A percentile compares a stretch with the other conserved stretches of the same genome.
Evolutionary conservation across 2,888 invertebrate genomes (phyloP).

Genomic region (Coecobrya sp.): DNA sequence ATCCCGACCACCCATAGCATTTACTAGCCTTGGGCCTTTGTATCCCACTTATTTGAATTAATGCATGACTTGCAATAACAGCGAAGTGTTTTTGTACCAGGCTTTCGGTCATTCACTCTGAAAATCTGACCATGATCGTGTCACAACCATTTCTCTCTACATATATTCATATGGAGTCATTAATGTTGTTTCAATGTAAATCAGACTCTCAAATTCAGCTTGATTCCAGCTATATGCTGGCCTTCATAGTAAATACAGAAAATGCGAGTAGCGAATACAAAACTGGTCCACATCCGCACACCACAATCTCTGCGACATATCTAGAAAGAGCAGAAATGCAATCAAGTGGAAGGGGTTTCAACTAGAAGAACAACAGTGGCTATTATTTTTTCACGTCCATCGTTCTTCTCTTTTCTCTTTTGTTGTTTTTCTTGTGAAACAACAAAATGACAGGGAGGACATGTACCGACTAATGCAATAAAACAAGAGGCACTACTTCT

Average conservation of each 20-base stretch:
- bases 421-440: conserved; percentile 23
- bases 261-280: conserved; percentile 21
- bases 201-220: conserved; percentile 33
- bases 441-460: conserved; percentile 70
- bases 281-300: background rate
- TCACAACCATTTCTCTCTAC: background rate
- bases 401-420: conserved; percentile 39
- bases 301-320: background rate
- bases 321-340: conserved; percentile 27
- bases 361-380: conserved; percentile 33
- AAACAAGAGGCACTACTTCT: conserved; percentile 38
- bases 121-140: background rate
- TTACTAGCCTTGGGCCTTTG: too few relatives aligned
- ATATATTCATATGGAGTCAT: background rate
- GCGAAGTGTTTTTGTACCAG: background rate
- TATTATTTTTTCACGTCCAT: conserved; percentile 48
- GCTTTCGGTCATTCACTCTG: conserved; percentile 8
- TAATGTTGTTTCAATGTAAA: conserved; percentile 58
- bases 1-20: too few relatives aligned
- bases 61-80: background rate
- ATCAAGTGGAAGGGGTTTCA: conserved; percentile 64
- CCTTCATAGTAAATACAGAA: background rate
- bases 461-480: conserved; percentile 38
- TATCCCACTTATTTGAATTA: background rate
- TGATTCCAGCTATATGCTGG: background rate